Conservation (phyloP, 2,888 invertebrate genomes). For the Geotrupes spiniger region DNA sequence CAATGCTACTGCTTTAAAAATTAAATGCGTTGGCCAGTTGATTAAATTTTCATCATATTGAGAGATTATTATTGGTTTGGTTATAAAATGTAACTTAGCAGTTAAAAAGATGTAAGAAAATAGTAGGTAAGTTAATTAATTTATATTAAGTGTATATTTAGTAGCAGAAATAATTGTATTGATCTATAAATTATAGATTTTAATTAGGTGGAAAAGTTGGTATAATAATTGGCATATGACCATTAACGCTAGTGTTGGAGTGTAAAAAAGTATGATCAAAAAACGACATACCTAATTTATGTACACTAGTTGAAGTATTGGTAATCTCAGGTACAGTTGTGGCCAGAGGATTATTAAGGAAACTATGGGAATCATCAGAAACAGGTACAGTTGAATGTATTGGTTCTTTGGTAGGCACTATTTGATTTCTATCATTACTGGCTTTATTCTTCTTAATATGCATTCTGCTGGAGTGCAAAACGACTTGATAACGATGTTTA, state of each 20-base stretch:
- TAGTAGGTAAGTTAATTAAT: conserved; percentile 1
- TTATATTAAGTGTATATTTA: not conserved
- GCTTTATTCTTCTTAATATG: conserved; percentile 39
- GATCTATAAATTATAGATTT: conserved; percentile 13
- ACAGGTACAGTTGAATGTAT: conserved; percentile 39
- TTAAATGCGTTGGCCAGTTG: not conserved
- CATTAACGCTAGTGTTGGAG: conserved; percentile 44
- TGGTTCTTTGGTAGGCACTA: conserved; percentile 43
- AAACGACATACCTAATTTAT: conserved; percentile 50
- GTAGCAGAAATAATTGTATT: not conserved
- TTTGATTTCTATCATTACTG: conserved; percentile 34
- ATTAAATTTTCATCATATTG: no score
- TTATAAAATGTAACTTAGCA: no score
- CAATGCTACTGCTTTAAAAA: not conserved
- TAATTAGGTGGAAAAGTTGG: conserved; percentile 50
- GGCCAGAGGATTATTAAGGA: conserved; percentile 36
- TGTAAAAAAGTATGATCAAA: conserved; percentile 50
- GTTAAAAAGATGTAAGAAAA: not conserved
- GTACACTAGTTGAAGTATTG: conserved; percentile 42
- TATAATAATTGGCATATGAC: conserved; percentile 50
- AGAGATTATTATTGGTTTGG: no score
- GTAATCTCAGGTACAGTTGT: conserved; percentile 44
- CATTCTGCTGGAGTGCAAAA: conserved; percentile 51
- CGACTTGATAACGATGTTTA: conserved; percentile 52
- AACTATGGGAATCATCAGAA: conserved; percentile 40